A percentile compares a stretch with the other conserved stretches of the same genome.
Evolutionary conservation across 2,888 invertebrate species (phyloP).

Genomic region (Eilema sororculum): DNA sequence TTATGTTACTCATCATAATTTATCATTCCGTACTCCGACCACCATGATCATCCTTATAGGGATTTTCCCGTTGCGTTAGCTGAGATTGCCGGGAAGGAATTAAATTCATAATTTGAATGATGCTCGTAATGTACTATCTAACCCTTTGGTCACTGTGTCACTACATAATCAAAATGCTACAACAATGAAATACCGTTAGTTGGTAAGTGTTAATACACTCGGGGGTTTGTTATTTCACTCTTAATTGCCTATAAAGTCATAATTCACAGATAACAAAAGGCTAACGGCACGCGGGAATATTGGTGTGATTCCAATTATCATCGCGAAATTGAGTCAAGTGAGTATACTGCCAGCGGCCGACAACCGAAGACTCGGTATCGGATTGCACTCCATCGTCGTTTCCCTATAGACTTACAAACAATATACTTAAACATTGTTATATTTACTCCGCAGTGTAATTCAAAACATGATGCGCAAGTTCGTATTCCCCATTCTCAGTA

Average conservation of each 20-base stretch:
- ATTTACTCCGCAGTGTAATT: constrained; percentile 41
- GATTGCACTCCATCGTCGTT: constrained; percentile 41
- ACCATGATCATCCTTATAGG: too few relatives aligned
- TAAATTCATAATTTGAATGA: background rate
- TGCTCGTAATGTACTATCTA: too few relatives aligned
- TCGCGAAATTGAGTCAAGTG: constrained; percentile 71
- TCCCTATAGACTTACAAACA: constrained; percentile 35
- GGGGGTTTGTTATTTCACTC: constrained; percentile 62
- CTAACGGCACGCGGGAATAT: constrained; percentile 66
- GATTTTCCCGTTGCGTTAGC: too few relatives aligned
- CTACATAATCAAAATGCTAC: constrained; percentile 14
- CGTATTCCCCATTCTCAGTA: constrained; percentile 46
- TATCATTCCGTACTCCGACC: too few relatives aligned
- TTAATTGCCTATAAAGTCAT: constrained; percentile 75
- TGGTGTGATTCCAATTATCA: constrained; percentile 79
- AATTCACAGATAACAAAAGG: constrained; percentile 78
- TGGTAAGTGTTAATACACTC: constrained; percentile 56
- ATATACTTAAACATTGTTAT: constrained; percentile 35
- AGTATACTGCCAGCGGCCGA: constrained; percentile 38
- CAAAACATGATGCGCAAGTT: constrained; percentile 43
- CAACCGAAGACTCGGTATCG: constrained; percentile 36
- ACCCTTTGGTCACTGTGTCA: background rate
- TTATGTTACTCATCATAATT: too few relatives aligned
- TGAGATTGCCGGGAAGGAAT: background rate
- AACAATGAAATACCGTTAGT: constrained; percentile 51